Base-by-base conservation (phyloP, 2,888 invertebrate species). In the Pocota personata region DNA sequence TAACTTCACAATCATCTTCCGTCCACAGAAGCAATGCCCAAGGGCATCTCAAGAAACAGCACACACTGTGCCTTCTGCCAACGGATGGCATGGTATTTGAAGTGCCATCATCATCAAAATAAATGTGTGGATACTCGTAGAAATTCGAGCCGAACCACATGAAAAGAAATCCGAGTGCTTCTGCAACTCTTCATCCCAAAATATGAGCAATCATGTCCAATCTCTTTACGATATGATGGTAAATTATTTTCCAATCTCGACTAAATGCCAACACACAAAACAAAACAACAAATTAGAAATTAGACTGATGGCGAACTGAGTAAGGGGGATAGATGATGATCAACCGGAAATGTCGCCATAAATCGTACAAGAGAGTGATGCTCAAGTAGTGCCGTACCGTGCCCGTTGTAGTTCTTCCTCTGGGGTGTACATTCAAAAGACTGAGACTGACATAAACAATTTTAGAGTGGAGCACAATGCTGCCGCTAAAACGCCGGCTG, bases 261-360 rank as follows among this genome's bases (percentile, higher is more conserved):
- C 69, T 19, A 57, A 73, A 71, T 30, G 60, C 62, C 71, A 72
- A 32, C 64, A 32, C 64, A 64, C 62, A 64, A 46, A 57, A 60
- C 72, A 58, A 52, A 72, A 79, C 40, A 80, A 80, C 66, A 80
- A 73, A 73, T 80, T 80, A 58, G 57, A 77, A 58, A 58, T 67
- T 46, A 57, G 76, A 76, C 66, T 55, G 58, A 27, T 57, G 55
- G 21, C 46, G 24, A 21, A 35, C 27, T 46, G 55, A n/a, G n/a
- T n/a, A n/a, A 21, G 66, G 35, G 37, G 27, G 5, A 58, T 50
- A 10, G 48, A 12, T 14, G 66, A 60, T 67, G 80, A 73, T 80
- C 58, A 67, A 73, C 80, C 80, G 80, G 80, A 80, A 73, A 80
- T 80, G 80, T 80, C 73, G 80, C 67, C 73, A 80, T 80, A 73